Evolutionary conservation across 2,888 invertebrate genomes (phyloP), one percentile per base, ranked within the genome.

Genomic region (Pseudanteris insignis): DNA sequence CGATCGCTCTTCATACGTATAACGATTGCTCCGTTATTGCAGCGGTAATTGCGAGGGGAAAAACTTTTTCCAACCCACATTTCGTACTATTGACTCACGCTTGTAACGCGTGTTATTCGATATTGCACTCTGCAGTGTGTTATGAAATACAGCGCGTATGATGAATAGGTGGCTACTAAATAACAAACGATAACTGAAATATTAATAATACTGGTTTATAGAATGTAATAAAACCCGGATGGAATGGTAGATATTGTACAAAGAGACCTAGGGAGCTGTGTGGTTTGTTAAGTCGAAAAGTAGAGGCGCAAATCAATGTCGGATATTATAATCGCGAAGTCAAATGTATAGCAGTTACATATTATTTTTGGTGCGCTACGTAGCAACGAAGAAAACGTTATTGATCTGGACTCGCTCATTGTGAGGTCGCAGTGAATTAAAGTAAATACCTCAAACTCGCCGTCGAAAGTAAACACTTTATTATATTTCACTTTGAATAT

Each of bases 191-290:
- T 58, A 50, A 50, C 38, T 50, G 26, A 24, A 33, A 44, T 44
- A 48, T 50, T 58, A 50, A 58, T 58, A 50, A 38, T 38, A 37
- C 10, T 32, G 47, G 40, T 47, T 55, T 55, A 47, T 47, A 40
- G 41, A 43, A 48, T 48, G 32, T 57, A 48, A 48, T 48, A 47
- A 43, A 43, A 43, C 48, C 48, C 48, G 36, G 11, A 25, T 13
- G 29, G 29, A 11, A 53, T 24, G 43, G 14, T 25, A 36, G 21
- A 21, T 21, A 21, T 21, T 21, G 7, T 3, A 21, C 4, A 21
- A 21, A 21, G 21, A 21, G 21, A 21, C 21, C 4, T 7, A 5
- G 3, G 38, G 29, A 28, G n/a, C n/a, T n/a, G n/a, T n/a, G n/a
- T n/a, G n/a, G n/a, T n/a, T n/a, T n/a, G n/a, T n/a, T n/a, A n/a